Conservation (phyloP, 2,113 vertebrate genomes). For the Delphinus delphis region DNA sequence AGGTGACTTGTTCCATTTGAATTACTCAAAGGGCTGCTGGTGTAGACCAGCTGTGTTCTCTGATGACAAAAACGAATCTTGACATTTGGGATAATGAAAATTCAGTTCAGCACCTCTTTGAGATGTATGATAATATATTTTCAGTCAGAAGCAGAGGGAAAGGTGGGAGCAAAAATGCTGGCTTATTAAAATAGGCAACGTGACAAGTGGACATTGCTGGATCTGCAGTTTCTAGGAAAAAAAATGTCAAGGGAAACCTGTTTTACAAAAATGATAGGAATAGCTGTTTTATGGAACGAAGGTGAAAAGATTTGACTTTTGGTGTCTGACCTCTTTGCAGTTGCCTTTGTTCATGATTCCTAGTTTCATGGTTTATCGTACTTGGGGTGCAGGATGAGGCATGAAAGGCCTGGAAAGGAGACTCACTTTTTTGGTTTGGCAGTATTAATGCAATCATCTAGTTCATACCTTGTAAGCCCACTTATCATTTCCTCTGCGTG, state of each 20-base stretch:
- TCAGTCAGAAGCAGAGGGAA: constrained; percentile 70
- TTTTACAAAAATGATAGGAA: neutral
- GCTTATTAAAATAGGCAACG: constrained; percentile 68
- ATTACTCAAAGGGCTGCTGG: constrained; percentile 77
- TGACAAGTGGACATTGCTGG: constrained; percentile 60
- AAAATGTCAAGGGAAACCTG: constrained; percentile 37
- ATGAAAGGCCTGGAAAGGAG: neutral
- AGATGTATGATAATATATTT: constrained; percentile 77
- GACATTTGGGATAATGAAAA: constrained; percentile 84
- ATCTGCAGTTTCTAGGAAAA: neutral
- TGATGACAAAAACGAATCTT: constrained; percentile 80
- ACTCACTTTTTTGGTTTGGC: constrained; percentile 57
- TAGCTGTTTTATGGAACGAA: neutral
- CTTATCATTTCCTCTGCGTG: constrained; percentile 83
- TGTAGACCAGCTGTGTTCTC: constrained; percentile 74
- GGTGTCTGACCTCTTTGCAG: neutral
- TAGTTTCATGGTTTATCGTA: constrained; percentile 53
- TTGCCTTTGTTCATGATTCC: constrained; percentile 54
- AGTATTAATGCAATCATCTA: constrained; percentile 71
- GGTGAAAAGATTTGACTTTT: neutral
- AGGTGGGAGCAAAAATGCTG: neutral
- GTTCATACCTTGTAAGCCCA: constrained; percentile 78
- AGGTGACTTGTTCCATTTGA: constrained; percentile 84
- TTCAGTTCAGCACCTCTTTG: constrained; percentile 80
- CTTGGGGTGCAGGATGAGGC: neutral